Percentiles rank a stretch among this genome's conserved stretches.
phyloP scores from a whole-genome alignment of 2,888 invertebrate genomes.

The Parthenolecanium corni region DNA sequence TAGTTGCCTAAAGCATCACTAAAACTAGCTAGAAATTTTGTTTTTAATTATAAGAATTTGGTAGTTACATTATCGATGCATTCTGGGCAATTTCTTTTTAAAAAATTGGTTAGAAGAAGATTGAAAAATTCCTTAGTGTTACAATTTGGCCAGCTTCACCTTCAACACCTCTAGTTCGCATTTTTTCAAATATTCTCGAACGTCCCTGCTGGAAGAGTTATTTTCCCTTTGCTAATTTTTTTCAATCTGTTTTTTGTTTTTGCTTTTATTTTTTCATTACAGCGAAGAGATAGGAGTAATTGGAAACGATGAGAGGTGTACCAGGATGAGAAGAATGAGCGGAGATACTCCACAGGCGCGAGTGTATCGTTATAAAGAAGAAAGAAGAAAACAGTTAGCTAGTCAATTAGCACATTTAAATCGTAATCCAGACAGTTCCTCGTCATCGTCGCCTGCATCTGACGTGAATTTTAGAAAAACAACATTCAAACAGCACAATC shows the following conservation, averaged over 20 bases:
- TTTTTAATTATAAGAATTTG: too few species aligned
- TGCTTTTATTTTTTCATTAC: background rate
- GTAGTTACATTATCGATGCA: too few species aligned
- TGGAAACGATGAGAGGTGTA: background rate
- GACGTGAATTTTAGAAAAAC: background rate
- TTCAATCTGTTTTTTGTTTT: background rate
- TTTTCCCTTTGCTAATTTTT: too few species aligned
- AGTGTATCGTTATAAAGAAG: conserved; percentile 61
- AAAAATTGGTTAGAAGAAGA: too few species aligned
- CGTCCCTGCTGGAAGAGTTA: too few species aligned
- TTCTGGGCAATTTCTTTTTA: too few species aligned
- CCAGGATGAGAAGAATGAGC: background rate
- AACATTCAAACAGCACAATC: background rate
- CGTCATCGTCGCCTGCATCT: conserved; percentile 6
- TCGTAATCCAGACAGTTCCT: background rate
- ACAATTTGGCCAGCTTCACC: too few species aligned
- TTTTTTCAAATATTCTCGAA: too few species aligned
- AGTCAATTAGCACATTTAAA: conserved; percentile 40
- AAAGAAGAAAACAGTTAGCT: conserved; percentile 55
- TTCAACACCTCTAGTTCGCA: too few species aligned
- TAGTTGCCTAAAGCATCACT: too few species aligned
- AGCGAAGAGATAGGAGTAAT: conserved; percentile 16
- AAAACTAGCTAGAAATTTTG: too few species aligned
- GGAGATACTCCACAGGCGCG: conserved; percentile 36
- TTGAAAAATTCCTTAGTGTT: too few species aligned